Evolutionary conservation across 2,888 invertebrate genomes (phyloP).

Genomic region (Tanytarsus gracilentus): DNA sequence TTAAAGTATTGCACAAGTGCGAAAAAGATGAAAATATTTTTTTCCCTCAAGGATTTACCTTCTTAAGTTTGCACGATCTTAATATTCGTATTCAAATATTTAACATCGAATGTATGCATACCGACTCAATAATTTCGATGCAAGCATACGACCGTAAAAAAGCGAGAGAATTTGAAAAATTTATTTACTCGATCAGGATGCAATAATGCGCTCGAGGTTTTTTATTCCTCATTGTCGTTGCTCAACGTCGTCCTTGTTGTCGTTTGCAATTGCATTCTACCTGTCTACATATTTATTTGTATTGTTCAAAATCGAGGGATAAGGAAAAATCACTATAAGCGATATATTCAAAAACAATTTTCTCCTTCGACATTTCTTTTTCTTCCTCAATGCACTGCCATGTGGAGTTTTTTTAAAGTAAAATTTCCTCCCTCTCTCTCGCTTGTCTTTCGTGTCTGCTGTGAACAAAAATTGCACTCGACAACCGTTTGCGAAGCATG

Average conservation of each 20-base stretch:
- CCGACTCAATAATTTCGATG: constrained; percentile 22
- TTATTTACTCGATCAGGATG: constrained; percentile 28
- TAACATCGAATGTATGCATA: constrained; percentile 7
- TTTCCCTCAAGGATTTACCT: not conserved
- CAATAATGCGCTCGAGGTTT: constrained; percentile 19
- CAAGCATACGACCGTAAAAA: constrained; percentile 10
- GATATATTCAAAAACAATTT: constrained; percentile 23
- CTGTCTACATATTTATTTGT: not conserved
- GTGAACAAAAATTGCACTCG: constrained; percentile 14
- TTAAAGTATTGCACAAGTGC: too few relatives aligned
- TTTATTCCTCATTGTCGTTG: not conserved
- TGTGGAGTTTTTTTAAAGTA: constrained; percentile 5
- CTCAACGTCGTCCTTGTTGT: not conserved
- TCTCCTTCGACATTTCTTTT: constrained; percentile 1
- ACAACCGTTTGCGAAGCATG: constrained; percentile 23
- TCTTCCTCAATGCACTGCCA: not conserved
- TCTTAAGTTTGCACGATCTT: not conserved
- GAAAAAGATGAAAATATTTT: too few relatives aligned
- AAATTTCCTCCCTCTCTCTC: not conserved
- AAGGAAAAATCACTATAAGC: constrained; percentile 15
- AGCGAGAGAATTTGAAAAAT: constrained; percentile 8
- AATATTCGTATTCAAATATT: constrained; percentile 4
- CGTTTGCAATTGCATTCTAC: not conserved
- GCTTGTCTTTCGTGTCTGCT: not conserved
- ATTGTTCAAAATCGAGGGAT: not conserved